phyloP scores from a whole-genome alignment of 2,113 vertebrate species.

The Rhadina sibilatrix region DNA sequence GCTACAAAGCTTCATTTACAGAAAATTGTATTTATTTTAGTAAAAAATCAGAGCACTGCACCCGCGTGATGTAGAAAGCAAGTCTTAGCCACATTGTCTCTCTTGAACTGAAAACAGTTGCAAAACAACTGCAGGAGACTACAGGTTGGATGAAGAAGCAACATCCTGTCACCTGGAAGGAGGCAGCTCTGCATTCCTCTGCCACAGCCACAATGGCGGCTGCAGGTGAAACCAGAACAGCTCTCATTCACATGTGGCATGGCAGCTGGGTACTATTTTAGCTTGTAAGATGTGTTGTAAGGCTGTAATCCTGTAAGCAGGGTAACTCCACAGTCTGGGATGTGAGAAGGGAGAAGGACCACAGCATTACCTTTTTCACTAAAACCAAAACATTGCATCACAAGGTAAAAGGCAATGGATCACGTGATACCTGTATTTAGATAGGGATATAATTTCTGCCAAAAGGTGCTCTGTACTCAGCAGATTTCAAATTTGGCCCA shows the following conservation, averaged over 20 bases:
- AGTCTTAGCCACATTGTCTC: not conserved
- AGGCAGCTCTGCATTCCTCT: not conserved
- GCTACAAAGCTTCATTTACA: not conserved
- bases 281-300: not conserved
- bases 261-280: not conserved
- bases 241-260: not conserved
- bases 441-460: rapidly evolving
- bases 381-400: not conserved
- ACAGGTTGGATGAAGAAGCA: not conserved
- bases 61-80: not conserved
- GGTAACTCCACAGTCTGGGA: not conserved
- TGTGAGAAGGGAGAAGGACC: not conserved
- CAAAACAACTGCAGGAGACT: not conserved
- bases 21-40: not conserved
- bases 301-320: not conserved
- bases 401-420: not conserved
- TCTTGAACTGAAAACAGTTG: not conserved
- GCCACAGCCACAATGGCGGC: not conserved
- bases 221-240: not conserved
- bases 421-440: not conserved
- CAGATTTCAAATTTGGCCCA: not conserved
- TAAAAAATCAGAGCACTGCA: not conserved
- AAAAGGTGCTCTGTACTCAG: not conserved
- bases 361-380: not conserved
- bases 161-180: not conserved